Conservation (phyloP, 2,797 vertebrate genomes). For the Rhabdophis nuchalis region DNA sequence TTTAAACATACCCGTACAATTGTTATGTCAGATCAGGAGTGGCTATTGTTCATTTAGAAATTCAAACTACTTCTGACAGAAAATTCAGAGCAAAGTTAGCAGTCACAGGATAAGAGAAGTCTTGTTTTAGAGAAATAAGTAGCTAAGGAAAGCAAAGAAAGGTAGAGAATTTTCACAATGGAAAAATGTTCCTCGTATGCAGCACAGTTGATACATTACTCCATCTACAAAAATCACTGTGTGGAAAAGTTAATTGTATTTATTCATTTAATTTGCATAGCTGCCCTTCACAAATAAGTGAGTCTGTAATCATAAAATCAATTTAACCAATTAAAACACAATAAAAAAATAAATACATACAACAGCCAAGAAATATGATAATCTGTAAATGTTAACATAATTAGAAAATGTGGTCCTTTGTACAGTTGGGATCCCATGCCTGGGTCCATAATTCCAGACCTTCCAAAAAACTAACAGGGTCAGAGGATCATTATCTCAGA, state of each 20-base stretch:
- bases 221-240: background rate
- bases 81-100: background rate
- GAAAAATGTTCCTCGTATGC: background rate
- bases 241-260: background rate
- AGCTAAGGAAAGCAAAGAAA: background rate
- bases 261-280: background rate
- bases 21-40: conserved; percentile 1
- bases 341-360: background rate
- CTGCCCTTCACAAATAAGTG: background rate
- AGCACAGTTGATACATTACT: background rate
- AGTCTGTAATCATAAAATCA: background rate
- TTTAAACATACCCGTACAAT: conserved; percentile 23
- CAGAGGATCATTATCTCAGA: background rate
- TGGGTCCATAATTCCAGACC: background rate
- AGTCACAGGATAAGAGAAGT: background rate
- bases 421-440: background rate
- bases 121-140: background rate
- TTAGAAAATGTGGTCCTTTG: background rate
- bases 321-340: background rate
- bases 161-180: background rate
- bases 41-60: background rate
- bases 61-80: background rate
- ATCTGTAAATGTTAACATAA: background rate
- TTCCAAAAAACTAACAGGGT: background rate
- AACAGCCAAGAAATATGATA: background rate